These are phyloP conservation scores for Propsilocerus akamusi DNA, from an alignment of 1,140 invertebrate species.

Conservation along the genomic window DNA sequence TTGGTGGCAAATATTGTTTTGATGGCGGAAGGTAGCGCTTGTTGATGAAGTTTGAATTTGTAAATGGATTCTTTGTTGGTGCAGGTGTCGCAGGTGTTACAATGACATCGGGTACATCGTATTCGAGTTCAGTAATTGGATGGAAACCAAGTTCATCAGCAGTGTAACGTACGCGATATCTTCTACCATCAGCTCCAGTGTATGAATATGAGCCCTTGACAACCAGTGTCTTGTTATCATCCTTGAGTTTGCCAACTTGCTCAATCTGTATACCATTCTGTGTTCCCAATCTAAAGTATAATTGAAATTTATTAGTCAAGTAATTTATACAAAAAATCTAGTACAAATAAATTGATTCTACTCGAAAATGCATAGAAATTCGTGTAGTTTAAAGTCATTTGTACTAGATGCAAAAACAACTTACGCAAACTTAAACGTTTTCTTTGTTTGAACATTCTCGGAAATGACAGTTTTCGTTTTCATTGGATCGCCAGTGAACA, in stretches of 20 bases:
- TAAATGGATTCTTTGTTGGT: constrained; percentile 17
- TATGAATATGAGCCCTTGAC: constrained; percentile 41
- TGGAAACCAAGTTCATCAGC: constrained; percentile 24
- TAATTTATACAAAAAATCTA: background rate
- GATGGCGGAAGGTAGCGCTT: constrained; percentile 1
- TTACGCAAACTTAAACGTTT: background rate
- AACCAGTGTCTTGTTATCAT: constrained; percentile 24
- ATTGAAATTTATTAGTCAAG: background rate
- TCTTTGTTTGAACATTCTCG: background rate
- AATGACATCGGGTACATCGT: constrained; percentile 23
- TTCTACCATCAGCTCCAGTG: constrained; percentile 35
- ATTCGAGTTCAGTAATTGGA: constrained; percentile 22
- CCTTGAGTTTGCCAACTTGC: constrained; percentile 22
- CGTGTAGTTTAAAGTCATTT: no score
- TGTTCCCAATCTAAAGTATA: constrained; percentile 16
- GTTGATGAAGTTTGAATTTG: constrained; percentile 13
- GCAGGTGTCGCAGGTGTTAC: constrained; percentile 16
- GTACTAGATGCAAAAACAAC: no score
- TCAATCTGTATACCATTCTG: constrained; percentile 22
- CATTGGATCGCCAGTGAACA: background rate
- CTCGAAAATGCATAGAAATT: no score
- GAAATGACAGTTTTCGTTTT: background rate
- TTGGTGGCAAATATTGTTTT: background rate
- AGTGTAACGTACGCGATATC: constrained; percentile 27
- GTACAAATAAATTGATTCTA: no score